Percentiles rank a stretch among this genome's conserved stretches.
phyloP scores from a whole-genome alignment of 2,113 vertebrate genomes.

The Formicarius rufipectus region DNA sequence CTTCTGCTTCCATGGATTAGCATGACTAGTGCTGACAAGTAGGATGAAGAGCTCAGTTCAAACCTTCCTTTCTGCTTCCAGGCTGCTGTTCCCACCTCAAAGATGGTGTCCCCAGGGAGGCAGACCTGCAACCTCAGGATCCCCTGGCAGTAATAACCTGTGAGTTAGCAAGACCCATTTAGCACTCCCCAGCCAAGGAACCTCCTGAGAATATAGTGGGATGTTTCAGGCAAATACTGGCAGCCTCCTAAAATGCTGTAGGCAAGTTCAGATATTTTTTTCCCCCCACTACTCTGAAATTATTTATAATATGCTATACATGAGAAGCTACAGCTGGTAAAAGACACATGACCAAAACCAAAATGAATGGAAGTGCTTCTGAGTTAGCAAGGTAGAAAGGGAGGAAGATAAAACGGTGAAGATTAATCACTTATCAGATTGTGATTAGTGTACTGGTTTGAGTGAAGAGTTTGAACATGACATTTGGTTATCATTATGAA shows the following conservation, averaged over 20 bases:
- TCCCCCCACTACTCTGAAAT: neutral
- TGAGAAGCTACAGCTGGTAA: conserved; percentile 4
- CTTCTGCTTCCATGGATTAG: neutral
- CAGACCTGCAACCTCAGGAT: conserved; percentile 8
- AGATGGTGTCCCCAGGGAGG: neutral
- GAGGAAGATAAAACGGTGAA: neutral
- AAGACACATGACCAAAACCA: neutral
- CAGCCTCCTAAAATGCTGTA: conserved; percentile 31
- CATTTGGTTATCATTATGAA: neutral
- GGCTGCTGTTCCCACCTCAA: neutral
- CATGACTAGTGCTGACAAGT: neutral
- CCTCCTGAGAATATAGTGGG: conserved; percentile 35
- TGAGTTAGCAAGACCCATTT: conserved; percentile 46
- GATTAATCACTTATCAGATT: neutral
- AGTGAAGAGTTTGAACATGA: neutral
- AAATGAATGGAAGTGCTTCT: neutral
- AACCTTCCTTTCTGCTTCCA: neutral
- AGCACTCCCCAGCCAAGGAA: neutral
- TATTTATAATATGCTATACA: neutral
- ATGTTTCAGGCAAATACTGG: conserved; percentile 39
- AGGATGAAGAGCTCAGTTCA: neutral
- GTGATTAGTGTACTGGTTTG: neutral
- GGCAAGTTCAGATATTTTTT: conserved; percentile 14
- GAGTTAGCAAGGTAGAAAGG: neutral
- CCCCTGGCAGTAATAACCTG: neutral